Evolutionary conservation across 2,113 vertebrate genomes (phyloP), one percentile per base, ranked within the genome.

Genomic region (Rhegmatorhina hoffmannsi): DNA sequence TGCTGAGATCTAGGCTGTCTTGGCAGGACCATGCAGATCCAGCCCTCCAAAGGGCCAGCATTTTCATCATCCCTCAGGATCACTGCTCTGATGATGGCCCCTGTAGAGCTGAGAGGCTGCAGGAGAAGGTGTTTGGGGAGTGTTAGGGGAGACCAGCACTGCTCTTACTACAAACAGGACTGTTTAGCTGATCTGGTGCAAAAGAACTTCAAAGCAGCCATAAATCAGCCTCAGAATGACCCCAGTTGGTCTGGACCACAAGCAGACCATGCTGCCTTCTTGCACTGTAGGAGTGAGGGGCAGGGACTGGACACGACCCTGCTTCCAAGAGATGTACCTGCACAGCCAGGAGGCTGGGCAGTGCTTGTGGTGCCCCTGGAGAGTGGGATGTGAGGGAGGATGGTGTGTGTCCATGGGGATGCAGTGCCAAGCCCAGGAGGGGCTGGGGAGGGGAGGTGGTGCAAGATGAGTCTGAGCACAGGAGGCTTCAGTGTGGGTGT

Each of bases 341-440:
- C 74, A 36, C 10, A 34, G 40, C 44, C 59, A 60, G 47, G 43
- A 74, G 46, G 21, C 46, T 1, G 3, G 34, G 17, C 58, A 33
- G 29, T 25, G 55, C 34, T 28, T 74, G 58, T 23, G 16, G 7
- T 53, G 47, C 52, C 28, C 6, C 53, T 38, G 47, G 62, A 46
- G 58, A 6, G 4, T 3, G 64, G 53, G 18, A 7, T 34, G 40
- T 52, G 49, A 0, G 0, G 36, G 46, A 16, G 44, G 13, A 16
- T 18, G 40, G 25, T 44, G 6, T 3, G 2, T 28, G 15, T 28
- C 58, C 24, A 0, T 13, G 31, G 24, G 50, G 40, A 7, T 1
- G 2, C 28, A 33, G 34, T 5, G 25, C 44, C 2, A 0, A 86
- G 38, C 38, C 18, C 40, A 14, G 64, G 52, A 36, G 38, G 81